Percentiles rank a stretch among this genome's conserved stretches.
These are phyloP conservation scores for Luperina testacea DNA, from an alignment of 2,888 invertebrate species.

Conservation along the genomic window DNA sequence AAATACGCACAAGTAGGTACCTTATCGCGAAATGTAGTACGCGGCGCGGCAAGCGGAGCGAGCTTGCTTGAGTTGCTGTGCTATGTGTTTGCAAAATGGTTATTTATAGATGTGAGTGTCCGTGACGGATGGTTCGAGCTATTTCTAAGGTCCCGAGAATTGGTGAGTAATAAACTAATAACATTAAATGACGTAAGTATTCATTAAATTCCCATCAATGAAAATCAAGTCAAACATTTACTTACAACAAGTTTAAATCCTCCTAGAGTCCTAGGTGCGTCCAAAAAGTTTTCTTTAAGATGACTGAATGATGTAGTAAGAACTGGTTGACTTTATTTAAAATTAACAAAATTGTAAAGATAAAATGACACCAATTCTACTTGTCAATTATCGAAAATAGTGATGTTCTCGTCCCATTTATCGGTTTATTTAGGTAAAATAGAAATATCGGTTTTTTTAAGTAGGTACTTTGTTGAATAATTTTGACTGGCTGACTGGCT, in stretches of 20 bases:
- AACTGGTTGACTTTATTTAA: conserved; percentile 55
- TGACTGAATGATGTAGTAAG: conserved; percentile 20
- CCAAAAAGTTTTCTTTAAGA: conserved; percentile 51
- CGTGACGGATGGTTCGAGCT: conserved; percentile 84
- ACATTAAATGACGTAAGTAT: conserved; percentile 51
- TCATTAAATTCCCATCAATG: conserved; percentile 43
- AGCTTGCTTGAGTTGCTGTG: conserved; percentile 72
- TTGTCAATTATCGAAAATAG: conserved; percentile 75
- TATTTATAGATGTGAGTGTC: conserved; percentile 86
- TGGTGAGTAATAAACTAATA: conserved; percentile 74
- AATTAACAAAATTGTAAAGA: conserved; percentile 45
- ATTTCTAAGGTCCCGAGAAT: conserved; percentile 80
- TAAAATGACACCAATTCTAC: conserved; percentile 40
- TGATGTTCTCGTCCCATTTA: conserved; percentile 66
- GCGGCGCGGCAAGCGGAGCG: conserved; percentile 81
- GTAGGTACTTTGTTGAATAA: background rate
- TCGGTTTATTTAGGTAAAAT: conserved; percentile 24
- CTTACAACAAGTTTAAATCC: conserved; percentile 21
- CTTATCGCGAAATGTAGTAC: conserved; percentile 88
- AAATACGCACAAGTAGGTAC: conserved; percentile 87
- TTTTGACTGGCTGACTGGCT: background rate
- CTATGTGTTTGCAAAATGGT: conserved; percentile 86
- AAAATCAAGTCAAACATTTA: conserved; percentile 55
- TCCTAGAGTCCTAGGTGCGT: background rate
- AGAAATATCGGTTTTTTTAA: conserved; percentile 39